A percentile compares a stretch with the other conserved stretches of the same genome.
Conservation (phyloP, 1,140 invertebrate genomes). For the Eumeta japonica region DNA sequence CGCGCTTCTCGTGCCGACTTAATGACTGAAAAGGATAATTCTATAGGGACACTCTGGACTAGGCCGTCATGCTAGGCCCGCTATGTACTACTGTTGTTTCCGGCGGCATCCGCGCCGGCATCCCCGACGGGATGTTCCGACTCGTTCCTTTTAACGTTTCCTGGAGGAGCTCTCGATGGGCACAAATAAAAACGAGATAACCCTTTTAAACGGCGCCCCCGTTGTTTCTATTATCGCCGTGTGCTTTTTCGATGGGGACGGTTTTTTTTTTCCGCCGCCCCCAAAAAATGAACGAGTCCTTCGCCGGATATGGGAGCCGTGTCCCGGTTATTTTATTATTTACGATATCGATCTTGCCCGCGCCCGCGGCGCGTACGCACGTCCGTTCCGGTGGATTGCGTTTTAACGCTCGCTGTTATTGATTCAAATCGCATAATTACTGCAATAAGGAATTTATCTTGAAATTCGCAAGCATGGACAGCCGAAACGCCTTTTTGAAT, state of each 20-base stretch:
- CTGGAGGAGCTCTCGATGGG: conserved; percentile 27
- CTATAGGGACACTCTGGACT: no score
- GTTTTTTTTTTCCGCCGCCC: neutral
- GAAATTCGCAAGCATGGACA: no score
- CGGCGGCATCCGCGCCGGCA: neutral
- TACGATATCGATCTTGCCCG: conserved; percentile 9
- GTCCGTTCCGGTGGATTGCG: no score
- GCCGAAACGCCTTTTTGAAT: no score
- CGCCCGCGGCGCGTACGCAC: conserved; percentile 8
- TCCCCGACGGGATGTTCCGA: neutral
- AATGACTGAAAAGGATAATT: no score
- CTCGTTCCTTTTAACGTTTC: conserved; percentile 33
- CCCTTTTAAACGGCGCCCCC: conserved; percentile 28
- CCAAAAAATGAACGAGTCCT: conserved; percentile 3
- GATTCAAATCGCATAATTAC: no score
- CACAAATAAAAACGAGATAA: conserved; percentile 45
- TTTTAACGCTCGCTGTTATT: no score
- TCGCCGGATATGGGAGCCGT: conserved; percentile 8
- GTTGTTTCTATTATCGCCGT: conserved; percentile 50
- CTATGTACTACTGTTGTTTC: no score
- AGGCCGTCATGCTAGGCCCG: no score
- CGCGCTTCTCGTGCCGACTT: no score
- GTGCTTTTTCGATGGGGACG: conserved; percentile 28
- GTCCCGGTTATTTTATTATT: conserved; percentile 10
- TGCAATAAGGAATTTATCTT: no score